These are phyloP conservation scores for Melieria crassipennis DNA, from an alignment of 2,888 invertebrate species.

Conservation along the genomic window DNA sequence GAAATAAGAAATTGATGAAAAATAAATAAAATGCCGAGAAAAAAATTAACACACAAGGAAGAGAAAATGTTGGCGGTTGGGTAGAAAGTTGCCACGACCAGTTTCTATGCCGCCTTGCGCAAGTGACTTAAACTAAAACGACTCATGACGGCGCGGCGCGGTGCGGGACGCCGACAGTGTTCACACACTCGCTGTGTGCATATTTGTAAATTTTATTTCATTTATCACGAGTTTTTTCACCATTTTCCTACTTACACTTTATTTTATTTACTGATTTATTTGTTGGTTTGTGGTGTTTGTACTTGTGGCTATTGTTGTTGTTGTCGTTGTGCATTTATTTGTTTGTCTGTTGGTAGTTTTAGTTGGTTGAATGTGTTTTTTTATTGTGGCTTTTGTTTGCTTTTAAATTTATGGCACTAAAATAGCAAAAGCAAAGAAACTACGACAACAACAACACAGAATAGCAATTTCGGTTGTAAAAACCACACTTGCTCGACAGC, in stretches of 20 bases:
- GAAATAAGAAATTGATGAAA: too few relatives aligned
- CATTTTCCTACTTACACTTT: conserved; percentile 5
- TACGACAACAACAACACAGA: conserved; percentile 15
- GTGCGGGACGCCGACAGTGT: too few relatives aligned
- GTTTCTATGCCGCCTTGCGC: conserved; percentile 33
- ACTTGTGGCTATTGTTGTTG: conserved; percentile 5
- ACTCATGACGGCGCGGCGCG: background rate
- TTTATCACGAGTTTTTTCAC: background rate
- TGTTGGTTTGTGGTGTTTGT: conserved; percentile 23
- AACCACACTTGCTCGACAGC: background rate
- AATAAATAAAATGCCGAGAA: conserved; percentile 3
- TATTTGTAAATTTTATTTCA: conserved; percentile 19
- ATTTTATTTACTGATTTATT: conserved; percentile 8
- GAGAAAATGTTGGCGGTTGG: conserved; percentile 45
- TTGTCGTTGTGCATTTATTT: conserved; percentile 22
- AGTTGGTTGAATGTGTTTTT: background rate
- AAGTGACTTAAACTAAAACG: conserved; percentile 24
- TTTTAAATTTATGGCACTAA: conserved; percentile 31
- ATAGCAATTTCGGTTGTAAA: conserved; percentile 24
- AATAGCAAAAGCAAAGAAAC: conserved; percentile 27
- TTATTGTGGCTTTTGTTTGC: conserved; percentile 36
- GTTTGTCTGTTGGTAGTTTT: background rate
- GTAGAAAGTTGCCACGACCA: conserved; percentile 47
- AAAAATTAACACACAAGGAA: conserved; percentile 50
- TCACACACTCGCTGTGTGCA: conserved; percentile 4